Base-by-base conservation (phyloP, 2,797 vertebrate genomes). In the Danio choprae region DNA sequence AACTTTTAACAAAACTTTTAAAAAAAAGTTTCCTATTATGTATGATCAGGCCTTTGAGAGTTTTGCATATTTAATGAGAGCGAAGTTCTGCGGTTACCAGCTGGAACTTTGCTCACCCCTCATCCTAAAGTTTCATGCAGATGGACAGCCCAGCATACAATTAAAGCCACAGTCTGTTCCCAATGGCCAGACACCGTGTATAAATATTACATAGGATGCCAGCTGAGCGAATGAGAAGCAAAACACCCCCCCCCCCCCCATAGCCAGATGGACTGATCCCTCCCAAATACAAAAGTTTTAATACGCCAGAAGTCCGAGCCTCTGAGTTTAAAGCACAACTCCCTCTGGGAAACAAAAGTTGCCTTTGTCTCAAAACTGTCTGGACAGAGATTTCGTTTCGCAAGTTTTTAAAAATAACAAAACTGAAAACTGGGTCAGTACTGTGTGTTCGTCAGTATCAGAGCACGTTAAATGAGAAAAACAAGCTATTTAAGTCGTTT, bases 141-240 rank as follows among this genome's bases (percentile, higher is more conserved):
- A 95, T 92, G 95, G 95, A 92, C 90, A 91, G 92, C 92, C 91
- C 91, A 89, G 92, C 93, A 93, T 93, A 95, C 95, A 96, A 96
- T 96, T 95, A 95, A 91, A 92, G 91, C 90, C 82, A 90, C 91
- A 91, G 93, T 93, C 92, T 89, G 86, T 87, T 92, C 83, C 86
- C 90, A 91, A 93, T 89, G 87, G 91, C 91, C 92, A 91, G 91
- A 83, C 84, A 85, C 91, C 89, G 93, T 92, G 94, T 95, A 96
- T 96, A 96, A 96, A 96, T 95, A 96, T 96, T 96, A 94, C 95
- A 96, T 95, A 93, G 87, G 90, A 91, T 81, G 94, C 93, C 95
- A 95, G 95, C 95, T 96, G 95, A 96, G 90, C 40, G 85, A 84
- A 83, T 80, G 53, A 81, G 78, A 70, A 77, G 80, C 83, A 41